A percentile compares a stretch with the other conserved stretches of the same genome.
Conservation (phyloP, 2,888 invertebrate species). For the Orchesellides sinensis region DNA sequence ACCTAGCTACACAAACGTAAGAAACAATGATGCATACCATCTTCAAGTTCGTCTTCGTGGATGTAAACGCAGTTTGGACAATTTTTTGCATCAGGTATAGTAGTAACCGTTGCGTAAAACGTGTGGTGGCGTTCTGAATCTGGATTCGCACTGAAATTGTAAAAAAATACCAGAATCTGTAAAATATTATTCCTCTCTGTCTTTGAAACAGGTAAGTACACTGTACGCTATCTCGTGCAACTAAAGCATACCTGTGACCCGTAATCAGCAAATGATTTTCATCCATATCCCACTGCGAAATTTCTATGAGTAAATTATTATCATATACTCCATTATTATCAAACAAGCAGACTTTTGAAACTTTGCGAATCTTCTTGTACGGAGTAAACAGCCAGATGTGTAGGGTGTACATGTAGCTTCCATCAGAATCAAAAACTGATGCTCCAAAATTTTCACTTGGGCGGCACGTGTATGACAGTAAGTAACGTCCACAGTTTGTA, state of each 20-base stretch:
- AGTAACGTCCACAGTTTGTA: conserved; percentile 94
- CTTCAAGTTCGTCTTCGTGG: conserved; percentile 71
- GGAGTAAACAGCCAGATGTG: conserved; percentile 84
- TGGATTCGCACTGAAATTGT: conserved; percentile 50
- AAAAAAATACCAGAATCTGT: not conserved
- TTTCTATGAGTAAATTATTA: conserved; percentile 81
- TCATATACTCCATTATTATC: conserved; percentile 78
- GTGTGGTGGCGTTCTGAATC: conserved; percentile 65
- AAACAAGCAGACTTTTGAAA: conserved; percentile 81
- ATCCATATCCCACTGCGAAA: conserved; percentile 86
- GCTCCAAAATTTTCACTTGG: conserved; percentile 80
- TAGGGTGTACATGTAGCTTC: conserved; percentile 82
- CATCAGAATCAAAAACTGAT: conserved; percentile 76
- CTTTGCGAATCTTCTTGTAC: conserved; percentile 79
- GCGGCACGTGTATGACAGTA: conserved; percentile 87
- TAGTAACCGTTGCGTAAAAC: conserved; percentile 69
- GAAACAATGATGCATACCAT: conserved; percentile 48
- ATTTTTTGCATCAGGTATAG: conserved; percentile 65
- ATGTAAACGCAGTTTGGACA: conserved; percentile 69
- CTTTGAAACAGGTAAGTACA: not conserved
- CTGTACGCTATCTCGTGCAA: too few relatives aligned
- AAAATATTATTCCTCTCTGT: not conserved
- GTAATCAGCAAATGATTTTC: conserved; percentile 83
- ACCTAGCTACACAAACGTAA: not conserved
- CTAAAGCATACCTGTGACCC: conserved; percentile 81